Evolutionary conservation across 2,113 vertebrate genomes (phyloP).

Genomic region (Leuciscus idus): DNA sequence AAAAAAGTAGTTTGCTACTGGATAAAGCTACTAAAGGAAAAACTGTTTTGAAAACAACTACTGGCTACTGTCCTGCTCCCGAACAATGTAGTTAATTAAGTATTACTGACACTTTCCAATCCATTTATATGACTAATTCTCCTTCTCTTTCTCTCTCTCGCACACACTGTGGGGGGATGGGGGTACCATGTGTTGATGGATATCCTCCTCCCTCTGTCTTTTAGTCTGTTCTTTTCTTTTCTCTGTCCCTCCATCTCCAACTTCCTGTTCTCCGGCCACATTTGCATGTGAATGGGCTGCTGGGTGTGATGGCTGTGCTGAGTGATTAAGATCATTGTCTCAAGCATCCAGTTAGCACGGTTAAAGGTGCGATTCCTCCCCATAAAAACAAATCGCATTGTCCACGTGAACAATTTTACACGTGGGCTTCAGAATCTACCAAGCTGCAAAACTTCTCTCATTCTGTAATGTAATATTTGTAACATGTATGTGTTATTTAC

Average conservation of each 20-base stretch:
- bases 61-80: not conserved
- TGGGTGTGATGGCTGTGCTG: conserved; percentile 49
- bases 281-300: conserved; percentile 53
- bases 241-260: conserved; percentile 34
- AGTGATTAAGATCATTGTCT: conserved; percentile 57
- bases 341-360: conserved; percentile 39
- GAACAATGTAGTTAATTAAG: not conserved
- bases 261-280: conserved; percentile 16
- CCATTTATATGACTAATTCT: conserved; percentile 14
- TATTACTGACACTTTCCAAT: not conserved
- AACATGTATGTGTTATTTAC: too few relatives aligned
- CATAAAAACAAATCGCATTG: conserved; percentile 1
- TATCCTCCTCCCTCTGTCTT: conserved; percentile 34
- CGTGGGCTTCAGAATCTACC: not conserved
- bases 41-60: not conserved
- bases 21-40: not conserved
- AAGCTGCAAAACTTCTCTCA: not conserved
- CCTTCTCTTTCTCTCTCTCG: conserved; percentile 16
- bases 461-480: too few relatives aligned
- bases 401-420: not conserved
- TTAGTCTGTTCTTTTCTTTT: conserved; percentile 21
- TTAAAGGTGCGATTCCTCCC: conserved; percentile 37
- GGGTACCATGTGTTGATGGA: conserved; percentile 18
- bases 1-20: not conserved
- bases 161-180: conserved; percentile 4